Percentiles rank a stretch among this genome's conserved stretches.
Evolutionary conservation across 1,140 invertebrate genomes (phyloP).

Genomic region (Eupeodes corollae): DNA sequence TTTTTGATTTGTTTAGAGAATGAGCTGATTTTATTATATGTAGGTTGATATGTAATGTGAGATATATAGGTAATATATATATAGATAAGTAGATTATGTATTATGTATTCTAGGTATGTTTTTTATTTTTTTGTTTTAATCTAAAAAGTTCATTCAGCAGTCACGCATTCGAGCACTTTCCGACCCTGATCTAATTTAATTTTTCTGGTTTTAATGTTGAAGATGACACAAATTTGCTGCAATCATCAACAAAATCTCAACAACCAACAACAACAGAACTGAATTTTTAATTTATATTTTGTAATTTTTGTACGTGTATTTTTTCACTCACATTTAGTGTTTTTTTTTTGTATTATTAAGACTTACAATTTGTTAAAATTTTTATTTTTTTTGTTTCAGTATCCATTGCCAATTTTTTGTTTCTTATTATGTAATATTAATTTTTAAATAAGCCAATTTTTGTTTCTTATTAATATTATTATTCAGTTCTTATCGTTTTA

Average conservation of each 20-base stretch:
- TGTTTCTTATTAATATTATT: neutral
- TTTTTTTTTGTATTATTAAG: too few relatives aligned
- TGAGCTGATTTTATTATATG: too few relatives aligned
- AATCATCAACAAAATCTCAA: slow-evolving; percentile 5
- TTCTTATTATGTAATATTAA: neutral
- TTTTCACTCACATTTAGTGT: neutral
- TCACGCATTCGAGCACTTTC: neutral
- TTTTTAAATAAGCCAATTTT: neutral
- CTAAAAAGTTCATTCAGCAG: neutral
- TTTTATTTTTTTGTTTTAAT: neutral
- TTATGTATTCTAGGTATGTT: neutral
- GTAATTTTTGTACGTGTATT: neutral
- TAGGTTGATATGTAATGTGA: too few relatives aligned
- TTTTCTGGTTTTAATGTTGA: too few relatives aligned
- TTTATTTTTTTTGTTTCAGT: too few relatives aligned
- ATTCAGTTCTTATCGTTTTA: neutral
- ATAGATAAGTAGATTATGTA: too few relatives aligned
- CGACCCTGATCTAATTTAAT: slow-evolving; percentile 6
- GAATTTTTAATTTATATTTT: slow-evolving; percentile 1
- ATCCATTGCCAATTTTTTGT: too few relatives aligned
- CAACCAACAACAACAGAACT: slow-evolving; percentile 4
- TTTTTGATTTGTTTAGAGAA: neutral
- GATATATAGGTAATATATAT: too few relatives aligned
- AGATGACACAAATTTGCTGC: too few relatives aligned
- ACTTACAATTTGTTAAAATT: too few relatives aligned